Evolutionary conservation across 2,113 vertebrate species (phyloP).

Genomic region (Triplophysa dalaica): DNA sequence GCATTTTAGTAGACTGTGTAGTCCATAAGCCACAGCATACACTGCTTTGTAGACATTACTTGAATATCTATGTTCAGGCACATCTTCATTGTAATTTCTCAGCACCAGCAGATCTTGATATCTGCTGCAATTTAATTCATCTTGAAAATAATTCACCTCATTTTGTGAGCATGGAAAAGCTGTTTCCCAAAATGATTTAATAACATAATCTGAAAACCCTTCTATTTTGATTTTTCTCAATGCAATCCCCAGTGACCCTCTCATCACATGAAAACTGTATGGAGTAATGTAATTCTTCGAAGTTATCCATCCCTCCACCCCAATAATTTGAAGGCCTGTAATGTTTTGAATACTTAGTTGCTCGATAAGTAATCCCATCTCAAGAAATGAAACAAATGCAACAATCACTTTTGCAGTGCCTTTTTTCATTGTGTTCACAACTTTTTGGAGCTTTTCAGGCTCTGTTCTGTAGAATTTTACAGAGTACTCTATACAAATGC

Average conservation of each 20-base stretch:
- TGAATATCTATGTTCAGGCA: not conserved
- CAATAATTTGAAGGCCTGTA: slow-evolving; percentile 70
- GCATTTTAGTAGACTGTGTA: not conserved
- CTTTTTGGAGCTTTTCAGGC: no score
- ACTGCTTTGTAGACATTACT: not conserved
- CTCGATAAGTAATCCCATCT: no score
- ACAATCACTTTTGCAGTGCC: no score
- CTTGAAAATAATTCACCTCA: not conserved
- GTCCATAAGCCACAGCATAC: not conserved
- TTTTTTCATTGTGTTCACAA: no score
- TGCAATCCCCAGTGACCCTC: not conserved
- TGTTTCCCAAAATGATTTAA: not conserved
- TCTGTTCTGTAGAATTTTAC: no score
- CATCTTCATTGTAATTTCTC: not conserved
- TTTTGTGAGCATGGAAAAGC: not conserved
- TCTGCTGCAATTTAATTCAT: not conserved
- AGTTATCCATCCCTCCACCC: slow-evolving; percentile 74
- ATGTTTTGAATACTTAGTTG: no score
- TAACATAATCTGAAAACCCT: not conserved
- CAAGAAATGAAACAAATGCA: no score
- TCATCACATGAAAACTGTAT: slow-evolving; percentile 46
- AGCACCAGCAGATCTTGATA: not conserved
- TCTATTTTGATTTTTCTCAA: not conserved
- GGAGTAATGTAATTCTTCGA: slow-evolving; percentile 66
- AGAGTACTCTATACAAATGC: no score